phyloP scores from a whole-genome alignment of 2,113 vertebrate genomes.

The Cygnus atratus region DNA sequence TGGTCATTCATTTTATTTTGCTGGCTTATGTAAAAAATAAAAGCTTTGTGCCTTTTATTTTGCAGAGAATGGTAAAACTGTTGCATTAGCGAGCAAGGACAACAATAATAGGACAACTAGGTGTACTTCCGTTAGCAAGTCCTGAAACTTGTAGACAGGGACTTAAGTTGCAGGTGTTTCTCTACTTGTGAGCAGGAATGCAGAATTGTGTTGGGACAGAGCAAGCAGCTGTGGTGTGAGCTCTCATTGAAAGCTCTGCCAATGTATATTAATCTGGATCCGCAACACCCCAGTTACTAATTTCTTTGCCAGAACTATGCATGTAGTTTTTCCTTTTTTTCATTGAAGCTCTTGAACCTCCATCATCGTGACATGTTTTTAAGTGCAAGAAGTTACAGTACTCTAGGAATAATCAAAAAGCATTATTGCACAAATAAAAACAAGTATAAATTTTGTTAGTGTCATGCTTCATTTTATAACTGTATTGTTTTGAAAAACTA shows the following conservation, averaged over 20 bases:
- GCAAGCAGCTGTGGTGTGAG: not conserved
- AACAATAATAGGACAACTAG: accelerated
- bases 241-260: not conserved
- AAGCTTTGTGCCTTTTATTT: not conserved
- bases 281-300: not conserved
- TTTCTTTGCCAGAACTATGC: not conserved
- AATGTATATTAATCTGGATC: not conserved
- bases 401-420: not conserved
- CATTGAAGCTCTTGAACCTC: not conserved
- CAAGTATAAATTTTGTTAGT: not conserved
- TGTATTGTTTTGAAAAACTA: not conserved
- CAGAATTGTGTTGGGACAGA: not conserved
- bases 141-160: not conserved
- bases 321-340: not conserved
- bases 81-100: not conserved
- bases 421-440: not conserved
- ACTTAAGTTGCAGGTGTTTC: not conserved
- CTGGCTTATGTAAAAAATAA: not conserved
- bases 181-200: not conserved
- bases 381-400: not conserved
- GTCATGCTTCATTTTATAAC: not conserved
- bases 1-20: not conserved
- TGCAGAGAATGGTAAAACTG: not conserved
- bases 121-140: not conserved
- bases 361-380: not conserved